Evolutionary conservation across 2,113 vertebrate species (phyloP).

Genomic region (Alligator mississippiensis): DNA sequence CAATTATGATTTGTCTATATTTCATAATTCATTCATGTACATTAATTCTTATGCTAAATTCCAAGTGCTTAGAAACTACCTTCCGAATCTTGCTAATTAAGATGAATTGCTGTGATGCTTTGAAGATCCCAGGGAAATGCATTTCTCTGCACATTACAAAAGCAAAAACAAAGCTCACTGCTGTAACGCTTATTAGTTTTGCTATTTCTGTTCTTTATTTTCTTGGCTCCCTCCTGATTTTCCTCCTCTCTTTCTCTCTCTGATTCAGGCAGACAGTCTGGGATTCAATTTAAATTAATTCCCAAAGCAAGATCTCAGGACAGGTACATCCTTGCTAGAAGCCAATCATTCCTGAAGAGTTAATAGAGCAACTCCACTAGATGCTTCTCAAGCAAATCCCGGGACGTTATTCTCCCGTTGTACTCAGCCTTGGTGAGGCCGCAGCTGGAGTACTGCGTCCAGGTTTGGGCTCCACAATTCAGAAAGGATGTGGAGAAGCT

Average conservation of each 20-base stretch:
- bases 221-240: background rate
- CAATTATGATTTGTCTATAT: slow-evolving; percentile 29
- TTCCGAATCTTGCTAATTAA: slow-evolving; percentile 66
- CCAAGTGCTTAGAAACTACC: slow-evolving; percentile 43
- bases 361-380: background rate
- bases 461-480: too few relatives aligned
- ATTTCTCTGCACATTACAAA: slow-evolving; percentile 15
- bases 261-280: background rate
- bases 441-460: background rate
- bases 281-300: slow-evolving; percentile 21
- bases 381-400: too few relatives aligned
- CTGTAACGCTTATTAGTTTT: background rate
- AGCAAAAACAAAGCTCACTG: slow-evolving; percentile 28
- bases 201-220: slow-evolving; percentile 41
- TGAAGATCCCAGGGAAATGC: slow-evolving; percentile 8
- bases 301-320: background rate
- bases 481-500: too few relatives aligned
- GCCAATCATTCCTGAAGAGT: background rate
- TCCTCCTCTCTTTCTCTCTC: background rate
- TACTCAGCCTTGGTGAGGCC: too few relatives aligned
- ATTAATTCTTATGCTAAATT: slow-evolving; percentile 65
- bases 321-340: background rate
- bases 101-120: slow-evolving; percentile 49
- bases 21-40: slow-evolving; percentile 53
- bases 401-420: too few relatives aligned